These are phyloP conservation scores for Ptilorrhoa leucosticta DNA, from an alignment of 2,113 vertebrate species.

Conservation along the genomic window DNA sequence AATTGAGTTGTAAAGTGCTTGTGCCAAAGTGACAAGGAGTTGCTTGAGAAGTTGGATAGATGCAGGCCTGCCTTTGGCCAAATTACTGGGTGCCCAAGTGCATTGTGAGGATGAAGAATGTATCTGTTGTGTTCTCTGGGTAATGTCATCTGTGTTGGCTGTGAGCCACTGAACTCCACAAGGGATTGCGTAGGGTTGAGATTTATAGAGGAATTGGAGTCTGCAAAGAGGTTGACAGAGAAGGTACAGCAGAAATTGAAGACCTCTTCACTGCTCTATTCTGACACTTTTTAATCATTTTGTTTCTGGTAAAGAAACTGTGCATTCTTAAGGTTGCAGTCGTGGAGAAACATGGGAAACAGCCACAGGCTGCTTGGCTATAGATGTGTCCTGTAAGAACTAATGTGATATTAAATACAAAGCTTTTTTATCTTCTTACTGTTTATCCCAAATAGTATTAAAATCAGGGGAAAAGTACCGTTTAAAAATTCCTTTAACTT, in stretches of 20 bases:
- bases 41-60: slow-evolving; percentile 44
- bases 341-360: background rate
- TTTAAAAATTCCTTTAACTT: background rate
- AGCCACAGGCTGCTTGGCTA: background rate
- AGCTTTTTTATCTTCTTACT: background rate
- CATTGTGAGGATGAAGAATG: slow-evolving; percentile 47
- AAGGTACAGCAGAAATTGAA: slow-evolving; percentile 19
- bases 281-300: slow-evolving; percentile 33
- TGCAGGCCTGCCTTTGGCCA: slow-evolving; percentile 41
- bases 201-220: slow-evolving; percentile 12
- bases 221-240: background rate
- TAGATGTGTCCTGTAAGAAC: background rate
- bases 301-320: background rate
- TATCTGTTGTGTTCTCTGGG: background rate
- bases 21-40: slow-evolving; percentile 52
- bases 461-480: background rate
- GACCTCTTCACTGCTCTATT: slow-evolving; percentile 17
- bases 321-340: background rate
- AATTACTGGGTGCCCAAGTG: background rate
- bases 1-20: slow-evolving; percentile 55
- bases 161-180: background rate
- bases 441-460: background rate
- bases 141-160: background rate
- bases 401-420: background rate
- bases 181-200: background rate